A percentile compares a stretch with the other conserved stretches of the same genome.
phyloP scores from a whole-genome alignment of 2,888 invertebrate genomes.

The Leptura quadrifasciata region DNA sequence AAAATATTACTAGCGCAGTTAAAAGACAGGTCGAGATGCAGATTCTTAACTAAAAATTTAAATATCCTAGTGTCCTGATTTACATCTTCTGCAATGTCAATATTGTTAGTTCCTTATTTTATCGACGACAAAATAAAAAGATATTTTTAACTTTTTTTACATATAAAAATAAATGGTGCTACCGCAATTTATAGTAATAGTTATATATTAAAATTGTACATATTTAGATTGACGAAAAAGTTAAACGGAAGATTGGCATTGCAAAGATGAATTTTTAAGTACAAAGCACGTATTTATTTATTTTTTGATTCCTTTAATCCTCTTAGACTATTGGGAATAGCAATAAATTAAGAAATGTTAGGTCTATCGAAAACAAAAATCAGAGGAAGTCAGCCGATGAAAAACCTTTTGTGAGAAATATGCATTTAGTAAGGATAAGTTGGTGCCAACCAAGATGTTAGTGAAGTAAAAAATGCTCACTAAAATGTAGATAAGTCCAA shows the following conservation, averaged over 20 bases:
- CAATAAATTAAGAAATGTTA: conserved; percentile 39
- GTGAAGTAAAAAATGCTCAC: conserved; percentile 70
- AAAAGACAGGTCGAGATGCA: not conserved
- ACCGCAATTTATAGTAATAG: conserved; percentile 44
- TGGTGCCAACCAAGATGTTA: conserved; percentile 69
- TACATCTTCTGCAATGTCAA: conserved; percentile 38
- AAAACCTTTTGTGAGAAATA: conserved; percentile 41
- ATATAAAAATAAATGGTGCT: conserved; percentile 49
- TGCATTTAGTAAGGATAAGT: conserved; percentile 56
- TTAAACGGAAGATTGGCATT: conserved; percentile 46
- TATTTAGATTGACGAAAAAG: conserved; percentile 43
- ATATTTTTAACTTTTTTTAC: conserved; percentile 34
- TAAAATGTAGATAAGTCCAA: conserved; percentile 67
- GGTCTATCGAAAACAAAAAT: conserved; percentile 25
- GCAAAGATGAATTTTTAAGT: conserved; percentile 41
- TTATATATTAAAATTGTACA: conserved; percentile 37
- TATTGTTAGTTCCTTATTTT: conserved; percentile 38
- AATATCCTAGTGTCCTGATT: conserved; percentile 16
- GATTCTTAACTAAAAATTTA: conserved; percentile 16
- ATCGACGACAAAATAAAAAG: conserved; percentile 35
- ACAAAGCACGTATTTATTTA: conserved; percentile 44
- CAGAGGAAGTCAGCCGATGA: conserved; percentile 21
- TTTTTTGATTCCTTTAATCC: conserved; percentile 38
- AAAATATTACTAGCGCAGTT: not conserved
- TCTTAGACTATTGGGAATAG: conserved; percentile 38